A percentile compares a stretch with the other conserved stretches of the same genome.
Conservation (phyloP, 2,888 invertebrate genomes). For the Enchytraeus crypticus region DNA sequence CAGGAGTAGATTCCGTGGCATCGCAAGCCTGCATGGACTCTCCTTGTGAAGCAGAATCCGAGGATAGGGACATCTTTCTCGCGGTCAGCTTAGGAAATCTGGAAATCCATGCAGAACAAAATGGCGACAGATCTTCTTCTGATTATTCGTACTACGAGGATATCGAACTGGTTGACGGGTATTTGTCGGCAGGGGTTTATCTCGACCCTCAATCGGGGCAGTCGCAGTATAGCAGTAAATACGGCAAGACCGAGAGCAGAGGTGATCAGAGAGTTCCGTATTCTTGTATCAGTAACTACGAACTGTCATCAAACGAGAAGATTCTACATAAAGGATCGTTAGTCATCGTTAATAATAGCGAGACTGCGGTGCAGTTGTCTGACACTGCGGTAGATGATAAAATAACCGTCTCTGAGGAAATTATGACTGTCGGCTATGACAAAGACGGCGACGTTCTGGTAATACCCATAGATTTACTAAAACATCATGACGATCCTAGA, state of each 20-base stretch:
- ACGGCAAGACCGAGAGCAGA: not conserved
- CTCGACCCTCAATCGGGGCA: constrained; percentile 21
- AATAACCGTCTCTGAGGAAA: not conserved
- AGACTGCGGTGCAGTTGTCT: not conserved
- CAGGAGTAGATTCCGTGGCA: constrained; percentile 15
- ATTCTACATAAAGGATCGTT: constrained; percentile 6
- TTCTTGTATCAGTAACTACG: not conserved
- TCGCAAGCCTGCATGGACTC: constrained; percentile 14
- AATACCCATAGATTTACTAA: constrained; percentile 16
- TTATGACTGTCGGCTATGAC: constrained; percentile 20
- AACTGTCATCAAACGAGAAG: constrained; percentile 7
- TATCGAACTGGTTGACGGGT: constrained; percentile 20
- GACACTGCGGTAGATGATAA: not conserved
- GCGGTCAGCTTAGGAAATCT: not conserved
- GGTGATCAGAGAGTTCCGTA: not conserved
- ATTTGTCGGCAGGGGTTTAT: constrained; percentile 12
- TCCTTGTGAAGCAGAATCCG: not conserved
- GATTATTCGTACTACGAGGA: constrained; percentile 30
- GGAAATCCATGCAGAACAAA: not conserved
- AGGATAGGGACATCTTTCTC: not conserved
- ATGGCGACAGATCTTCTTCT: constrained; percentile 9
- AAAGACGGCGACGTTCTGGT: constrained; percentile 24
- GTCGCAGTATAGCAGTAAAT: not conserved
- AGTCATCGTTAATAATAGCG: not conserved
- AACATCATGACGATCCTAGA: constrained; percentile 26